Evolutionary conservation across 2,113 vertebrate genomes (phyloP).

Genomic region (Oriolus oriolus): DNA sequence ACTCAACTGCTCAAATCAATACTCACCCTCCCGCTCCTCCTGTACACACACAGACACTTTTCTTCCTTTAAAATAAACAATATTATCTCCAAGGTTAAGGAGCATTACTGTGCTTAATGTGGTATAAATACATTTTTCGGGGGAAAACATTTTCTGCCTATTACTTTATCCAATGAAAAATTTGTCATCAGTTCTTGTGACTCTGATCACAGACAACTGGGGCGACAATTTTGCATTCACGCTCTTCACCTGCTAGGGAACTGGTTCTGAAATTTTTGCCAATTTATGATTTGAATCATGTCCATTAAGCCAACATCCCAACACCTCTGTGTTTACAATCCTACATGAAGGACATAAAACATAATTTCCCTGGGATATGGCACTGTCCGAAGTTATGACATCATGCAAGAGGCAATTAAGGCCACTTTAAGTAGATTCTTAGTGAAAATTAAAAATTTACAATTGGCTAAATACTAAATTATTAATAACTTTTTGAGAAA

Average conservation of each 20-base stretch:
- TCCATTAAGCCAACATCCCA: not conserved
- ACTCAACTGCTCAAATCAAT: not conserved
- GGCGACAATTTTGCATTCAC: not conserved
- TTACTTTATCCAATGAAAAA: not conserved
- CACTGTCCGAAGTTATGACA: not conserved
- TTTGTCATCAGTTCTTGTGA: not conserved
- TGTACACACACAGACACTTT: not conserved
- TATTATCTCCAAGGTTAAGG: not conserved
- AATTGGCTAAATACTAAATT: not conserved
- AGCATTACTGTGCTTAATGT: not conserved
- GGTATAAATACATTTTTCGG: not conserved
- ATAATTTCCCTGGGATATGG: not conserved
- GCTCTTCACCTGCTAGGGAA: not conserved
- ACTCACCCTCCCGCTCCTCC: not conserved
- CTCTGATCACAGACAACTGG: not conserved
- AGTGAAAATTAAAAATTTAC: not conserved
- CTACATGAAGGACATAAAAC: not conserved
- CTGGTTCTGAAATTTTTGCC: not conserved
- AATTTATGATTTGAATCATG: not conserved
- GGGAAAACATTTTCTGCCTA: not conserved
- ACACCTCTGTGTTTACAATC: not conserved
- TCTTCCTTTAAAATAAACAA: not conserved
- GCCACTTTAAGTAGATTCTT: not conserved
- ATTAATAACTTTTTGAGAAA: not conserved
- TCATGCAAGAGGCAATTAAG: not conserved